These are phyloP conservation scores for Paralvinella palmiformis DNA, from an alignment of 1,140 invertebrate genomes.

Conservation along the genomic window DNA sequence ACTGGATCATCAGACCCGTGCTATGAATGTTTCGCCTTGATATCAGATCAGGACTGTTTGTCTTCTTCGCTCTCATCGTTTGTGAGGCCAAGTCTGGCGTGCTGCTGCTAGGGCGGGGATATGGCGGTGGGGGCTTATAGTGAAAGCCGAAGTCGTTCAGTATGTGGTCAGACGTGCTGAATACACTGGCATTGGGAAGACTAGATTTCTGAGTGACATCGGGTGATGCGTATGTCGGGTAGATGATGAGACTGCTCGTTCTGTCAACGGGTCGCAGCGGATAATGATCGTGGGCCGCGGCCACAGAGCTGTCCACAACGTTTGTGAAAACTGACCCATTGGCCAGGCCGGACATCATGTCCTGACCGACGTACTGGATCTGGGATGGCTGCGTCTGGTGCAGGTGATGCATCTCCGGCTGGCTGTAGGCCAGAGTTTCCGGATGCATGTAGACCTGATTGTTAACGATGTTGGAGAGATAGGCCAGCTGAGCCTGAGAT, in stretches of 20 bases:
- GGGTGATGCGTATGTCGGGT: conserved; percentile 33
- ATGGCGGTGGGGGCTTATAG: conserved; percentile 71
- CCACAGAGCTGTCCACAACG: no score
- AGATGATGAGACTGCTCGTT: conserved; percentile 36
- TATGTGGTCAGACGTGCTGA: conserved; percentile 54
- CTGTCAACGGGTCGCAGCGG: conserved; percentile 3
- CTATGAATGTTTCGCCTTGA: neutral
- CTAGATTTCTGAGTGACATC: conserved; percentile 29
- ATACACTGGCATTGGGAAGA: no score
- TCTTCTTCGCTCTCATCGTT: conserved; percentile 16
- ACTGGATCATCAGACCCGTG: neutral
- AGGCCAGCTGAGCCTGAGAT: conserved; percentile 24
- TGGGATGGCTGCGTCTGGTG: conserved; percentile 18
- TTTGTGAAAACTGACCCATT: neutral
- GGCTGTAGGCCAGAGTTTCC: conserved; percentile 33
- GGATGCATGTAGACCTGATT: conserved; percentile 31
- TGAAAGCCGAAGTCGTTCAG: conserved; percentile 56
- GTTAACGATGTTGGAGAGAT: conserved; percentile 30
- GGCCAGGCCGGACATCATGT: neutral
- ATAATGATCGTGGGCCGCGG: neutral
- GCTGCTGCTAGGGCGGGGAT: conserved; percentile 67
- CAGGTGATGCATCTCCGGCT: conserved; percentile 33
- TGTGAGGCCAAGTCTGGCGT: conserved; percentile 69
- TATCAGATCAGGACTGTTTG: neutral
- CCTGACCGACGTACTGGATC: neutral